Evolutionary conservation across 2,888 invertebrate species (phyloP), one percentile per base, ranked within the genome.

Genomic region (Nomada ruficornis): DNA sequence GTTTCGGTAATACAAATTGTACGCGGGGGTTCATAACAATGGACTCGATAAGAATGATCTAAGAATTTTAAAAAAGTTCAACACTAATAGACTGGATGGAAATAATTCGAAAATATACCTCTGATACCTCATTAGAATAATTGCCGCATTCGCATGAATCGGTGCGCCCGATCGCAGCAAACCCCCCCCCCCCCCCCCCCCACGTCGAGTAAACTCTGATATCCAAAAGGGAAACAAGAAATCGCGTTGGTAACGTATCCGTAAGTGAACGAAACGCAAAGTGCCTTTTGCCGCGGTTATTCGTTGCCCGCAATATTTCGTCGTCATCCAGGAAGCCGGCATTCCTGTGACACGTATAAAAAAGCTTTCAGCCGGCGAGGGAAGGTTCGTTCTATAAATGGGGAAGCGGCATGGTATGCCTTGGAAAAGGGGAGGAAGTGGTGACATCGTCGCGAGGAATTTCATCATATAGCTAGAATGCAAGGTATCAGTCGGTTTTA

Each of bases 401-500:
- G 73, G 68, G 64, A 69, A 69, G 59, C 55, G 29, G 69, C 26
- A 54, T 42, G 73, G 63, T 72, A 72, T 78, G 76, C 5, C 29
- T 44, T 47, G 64, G 50, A 10, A 67, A 70, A 69, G 76, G 76
- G 76, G 47, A 64, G 57, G 80, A 70, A 72, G 26, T 13, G 72
- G 72, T 82, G 81, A 73, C 75, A 60, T 72, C 65, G 73, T 52
- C 72, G 2, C 44, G 65, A 73, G 77, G 82, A 83, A 82, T 83
- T 83, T 82, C 75, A 79, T 83, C 77, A 65, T 79, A 69, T 50
- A 72, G 63, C 47, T 73, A 72, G 83, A 78, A 82, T 82, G 82
- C 74, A 70, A 72, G 75, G 83, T 83, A 78, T 76, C 84, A 76
- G 72, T 63, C 55, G 84, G 71, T 82, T 87, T 84, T 82, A 80